Evolutionary conservation across 2,888 invertebrate genomes (phyloP).

Genomic region (Trissolcus brochymenae): DNA sequence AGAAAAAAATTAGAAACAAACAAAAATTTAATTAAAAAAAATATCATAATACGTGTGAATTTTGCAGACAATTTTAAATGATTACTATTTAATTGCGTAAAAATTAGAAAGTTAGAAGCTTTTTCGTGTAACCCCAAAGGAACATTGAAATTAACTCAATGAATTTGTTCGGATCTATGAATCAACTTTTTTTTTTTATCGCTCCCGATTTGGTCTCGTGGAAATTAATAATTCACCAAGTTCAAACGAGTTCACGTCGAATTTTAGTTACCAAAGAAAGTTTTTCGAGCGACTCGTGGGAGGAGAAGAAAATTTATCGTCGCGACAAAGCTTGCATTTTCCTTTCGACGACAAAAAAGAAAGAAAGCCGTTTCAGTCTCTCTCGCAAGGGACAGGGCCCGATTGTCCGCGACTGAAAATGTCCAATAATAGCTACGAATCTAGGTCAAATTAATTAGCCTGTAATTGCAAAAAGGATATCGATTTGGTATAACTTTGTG

Average conservation of each 20-base stretch:
- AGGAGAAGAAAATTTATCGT: slow-evolving; percentile 6
- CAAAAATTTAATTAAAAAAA: no score
- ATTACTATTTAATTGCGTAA: background rate
- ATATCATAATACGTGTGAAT: no score
- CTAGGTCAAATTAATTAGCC: slow-evolving; percentile 63
- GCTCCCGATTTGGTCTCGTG: slow-evolving; percentile 6
- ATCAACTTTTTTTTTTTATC: slow-evolving; percentile 16
- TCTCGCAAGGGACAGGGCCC: background rate
- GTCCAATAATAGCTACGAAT: slow-evolving; percentile 67
- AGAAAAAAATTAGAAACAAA: no score
- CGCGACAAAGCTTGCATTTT: slow-evolving; percentile 6
- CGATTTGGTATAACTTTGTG: no score
- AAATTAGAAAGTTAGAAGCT: background rate
- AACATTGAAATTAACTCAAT: slow-evolving; percentile 27
- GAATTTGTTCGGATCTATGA: slow-evolving; percentile 19
- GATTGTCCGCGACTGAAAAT: slow-evolving; percentile 61
- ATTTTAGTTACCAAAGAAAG: slow-evolving; percentile 34
- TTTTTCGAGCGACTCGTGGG: slow-evolving; percentile 18
- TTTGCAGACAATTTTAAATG: no score
- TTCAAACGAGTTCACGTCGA: slow-evolving; percentile 41
- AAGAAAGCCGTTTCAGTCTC: background rate
- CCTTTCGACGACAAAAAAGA: background rate
- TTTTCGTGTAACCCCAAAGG: background rate
- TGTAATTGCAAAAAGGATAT: slow-evolving; percentile 45
- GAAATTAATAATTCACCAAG: slow-evolving; percentile 44